Evolutionary conservation across 2,797 vertebrate genomes (phyloP), one percentile per base, ranked within the genome.

Genomic region (Carduelis carduelis): DNA sequence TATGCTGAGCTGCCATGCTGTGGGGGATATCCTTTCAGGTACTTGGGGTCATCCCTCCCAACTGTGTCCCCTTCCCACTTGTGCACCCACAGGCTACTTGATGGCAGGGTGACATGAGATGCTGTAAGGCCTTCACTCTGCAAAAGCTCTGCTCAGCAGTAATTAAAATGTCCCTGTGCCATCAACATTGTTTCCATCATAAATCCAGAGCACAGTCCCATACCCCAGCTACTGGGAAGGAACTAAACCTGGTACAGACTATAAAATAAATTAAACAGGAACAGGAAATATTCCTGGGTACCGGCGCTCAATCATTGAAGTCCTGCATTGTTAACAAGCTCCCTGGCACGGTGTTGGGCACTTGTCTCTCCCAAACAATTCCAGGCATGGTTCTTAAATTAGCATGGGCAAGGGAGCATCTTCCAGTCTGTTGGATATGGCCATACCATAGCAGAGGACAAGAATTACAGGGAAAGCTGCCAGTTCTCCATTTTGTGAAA

Each of bases 221-320:
- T 9, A 43, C 12, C 8, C 8, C 16, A 76, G 35, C 32, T 79
- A 8, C 43, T 46, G 11, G 24, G 21, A 92, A 74, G 56, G 56
- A 80, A 30, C 32, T 63, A 72, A 88, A 69, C 28, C 28, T 21
- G 22, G 6, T 34, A 41, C 23, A 57, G 64, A 23, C 19, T 69
- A 44, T 46, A 44, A 87, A 55, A 22, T 63, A 49, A 70, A 77
- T 27, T 66, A 55, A 78, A 70, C 12, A 46, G 41, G 14, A 90
- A 12, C 19, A 49, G 28, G 35, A 63, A 77, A 60, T 34, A 16
- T 57, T 66, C 32, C 35, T 70, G 34, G 46, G 49, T 8, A 22
- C 47, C 23, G 14, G 6, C 22, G 50, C 12, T 70, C 49, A 39
- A 1, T 77, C 64, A 30, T 46, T 0, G 0, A 49, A 61, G 14